Evolutionary conservation across 2,113 vertebrate species (phyloP).

Genomic region (Sciurus niger): DNA sequence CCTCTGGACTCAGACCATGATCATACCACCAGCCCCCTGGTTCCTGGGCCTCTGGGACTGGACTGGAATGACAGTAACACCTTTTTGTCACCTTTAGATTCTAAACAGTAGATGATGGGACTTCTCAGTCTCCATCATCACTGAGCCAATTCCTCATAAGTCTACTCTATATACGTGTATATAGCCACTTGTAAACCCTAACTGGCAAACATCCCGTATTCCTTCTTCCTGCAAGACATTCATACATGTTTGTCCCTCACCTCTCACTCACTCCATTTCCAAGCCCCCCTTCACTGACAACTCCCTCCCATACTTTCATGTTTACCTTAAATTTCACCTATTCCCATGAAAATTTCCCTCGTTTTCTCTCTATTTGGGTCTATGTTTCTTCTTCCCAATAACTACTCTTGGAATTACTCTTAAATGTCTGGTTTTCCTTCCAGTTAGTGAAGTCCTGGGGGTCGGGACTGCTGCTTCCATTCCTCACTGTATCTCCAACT

Average conservation of each 20-base stretch:
- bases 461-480: neutral
- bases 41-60: too few species aligned
- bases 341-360: neutral
- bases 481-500: neutral
- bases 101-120: neutral
- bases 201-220: fast-evolving
- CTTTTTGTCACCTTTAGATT: neutral
- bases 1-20: neutral
- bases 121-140: neutral
- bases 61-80: neutral
- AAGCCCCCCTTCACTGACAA: neutral
- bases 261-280: neutral
- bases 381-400: neutral
- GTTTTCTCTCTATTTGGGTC: neutral
- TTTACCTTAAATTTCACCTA: neutral
- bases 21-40: neutral
- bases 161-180: neutral
- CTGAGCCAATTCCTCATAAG: neutral
- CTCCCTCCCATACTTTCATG: neutral
- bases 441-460: neutral
- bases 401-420: neutral
- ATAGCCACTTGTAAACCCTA: neutral
- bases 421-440: neutral
- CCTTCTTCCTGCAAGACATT: neutral
- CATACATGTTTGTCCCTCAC: neutral